Base-by-base conservation (phyloP, 2,113 vertebrate genomes). In the Symphodus melops region DNA sequence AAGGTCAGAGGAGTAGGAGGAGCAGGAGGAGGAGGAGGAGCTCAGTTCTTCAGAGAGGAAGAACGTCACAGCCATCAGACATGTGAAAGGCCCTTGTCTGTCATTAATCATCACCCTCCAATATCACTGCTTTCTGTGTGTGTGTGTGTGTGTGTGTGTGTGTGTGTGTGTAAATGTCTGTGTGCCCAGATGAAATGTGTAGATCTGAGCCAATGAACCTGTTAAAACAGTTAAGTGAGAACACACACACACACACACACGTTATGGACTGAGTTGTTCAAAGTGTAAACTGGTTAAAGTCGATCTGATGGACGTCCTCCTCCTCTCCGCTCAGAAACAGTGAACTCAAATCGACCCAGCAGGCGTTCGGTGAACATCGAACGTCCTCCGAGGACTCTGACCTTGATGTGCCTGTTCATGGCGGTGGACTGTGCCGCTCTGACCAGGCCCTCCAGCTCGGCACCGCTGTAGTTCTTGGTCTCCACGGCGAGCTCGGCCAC, bases 341-440 rank as follows among this genome's bases (percentile, higher is more conserved):
- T 11, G 11, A 41, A 41, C 39, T 11, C 4, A 33, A 33, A 33
- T 33, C 6, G 28, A 33, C 28, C 28, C 28, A 6, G 1, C 4
- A 33, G 28, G 3, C 28, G 6, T 33, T 33, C n/a, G 28, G 28
- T 33, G 28, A 33, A 33, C 4, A 41, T 17, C 1, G 10, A 55
- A 9, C 8, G 3, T 51, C 17, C 9, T n/a, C 12, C 2, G 17
- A 66, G 52, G 59, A 37, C 23, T 51, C 94, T 94, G 81, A 98
- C 98, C 97, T 99, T 99, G 69, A 99, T 99, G 76, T 98, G 98
- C 23, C 98, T 94, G 93, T 99, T 99, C 98, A 99, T 99, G 60
- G 98, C 98, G 0, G 96, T 98, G 63, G 98, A 98, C 88, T 99
- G 98, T 0, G 98, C 98, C 5, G 97, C 98, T 66, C 97, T 93